Percentiles rank a stretch among this genome's conserved stretches.
These are phyloP conservation scores for Xanthia togata DNA, from an alignment of 2,888 invertebrate species.

Conservation along the genomic window DNA sequence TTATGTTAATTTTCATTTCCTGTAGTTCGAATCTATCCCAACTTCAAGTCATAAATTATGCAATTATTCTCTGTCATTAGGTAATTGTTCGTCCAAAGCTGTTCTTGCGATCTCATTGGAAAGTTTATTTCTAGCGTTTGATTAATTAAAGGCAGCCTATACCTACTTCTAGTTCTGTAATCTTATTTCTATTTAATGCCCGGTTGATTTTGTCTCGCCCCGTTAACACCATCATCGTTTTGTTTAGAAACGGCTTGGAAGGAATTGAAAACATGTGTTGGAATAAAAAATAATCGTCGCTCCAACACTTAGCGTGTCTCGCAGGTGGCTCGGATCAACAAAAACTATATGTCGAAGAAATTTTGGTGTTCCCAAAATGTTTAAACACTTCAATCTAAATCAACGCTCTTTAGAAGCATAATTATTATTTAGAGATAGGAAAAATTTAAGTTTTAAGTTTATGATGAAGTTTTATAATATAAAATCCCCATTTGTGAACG, in stretches of 20 bases:
- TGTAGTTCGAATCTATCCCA: slow-evolving; percentile 19
- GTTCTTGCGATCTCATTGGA: slow-evolving; percentile 51
- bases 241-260: slow-evolving; percentile 37
- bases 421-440: too few species aligned
- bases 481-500: background rate
- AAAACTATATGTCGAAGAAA: slow-evolving; percentile 66
- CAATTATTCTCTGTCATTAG: slow-evolving; percentile 25
- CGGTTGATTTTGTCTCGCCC: slow-evolving; percentile 45
- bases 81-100: slow-evolving; percentile 38
- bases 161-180: slow-evolving; percentile 35
- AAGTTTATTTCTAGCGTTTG: slow-evolving; percentile 50
- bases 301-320: slow-evolving; percentile 61
- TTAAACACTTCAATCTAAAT: slow-evolving; percentile 6
- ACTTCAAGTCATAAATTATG: slow-evolving; percentile 50
- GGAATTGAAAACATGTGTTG: slow-evolving; percentile 61
- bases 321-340: slow-evolving; percentile 76
- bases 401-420: background rate
- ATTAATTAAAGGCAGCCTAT: slow-evolving; percentile 39
- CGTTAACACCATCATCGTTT: slow-evolving; percentile 32
- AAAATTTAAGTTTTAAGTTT: too few species aligned
- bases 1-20: too few species aligned
- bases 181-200: slow-evolving; percentile 50
- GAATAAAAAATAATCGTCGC: slow-evolving; percentile 56
- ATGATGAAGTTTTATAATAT: background rate
- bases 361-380: slow-evolving; percentile 31